These are phyloP conservation scores for Choloepus hoffmanni DNA, from an alignment of 2,113 vertebrate species.

Conservation along the genomic window DNA sequence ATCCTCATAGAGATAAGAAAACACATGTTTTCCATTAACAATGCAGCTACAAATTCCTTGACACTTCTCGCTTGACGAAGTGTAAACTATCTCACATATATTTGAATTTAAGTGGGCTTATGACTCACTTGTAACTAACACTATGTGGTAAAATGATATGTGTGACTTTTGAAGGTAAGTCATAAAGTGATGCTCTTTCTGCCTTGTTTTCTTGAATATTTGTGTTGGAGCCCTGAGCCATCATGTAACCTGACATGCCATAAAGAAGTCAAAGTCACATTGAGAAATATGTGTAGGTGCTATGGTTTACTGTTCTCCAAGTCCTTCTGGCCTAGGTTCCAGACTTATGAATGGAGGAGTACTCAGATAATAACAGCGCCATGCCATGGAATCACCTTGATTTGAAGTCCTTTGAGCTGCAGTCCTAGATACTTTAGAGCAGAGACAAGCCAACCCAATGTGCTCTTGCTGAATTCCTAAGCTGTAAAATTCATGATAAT, in stretches of 20 bases:
- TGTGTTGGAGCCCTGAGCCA: no score
- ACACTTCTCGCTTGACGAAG: no score
- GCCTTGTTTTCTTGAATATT: no score
- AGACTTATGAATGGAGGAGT: not conserved
- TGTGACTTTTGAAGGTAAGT: no score
- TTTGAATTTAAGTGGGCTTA: no score
- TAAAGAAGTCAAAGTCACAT: not conserved
- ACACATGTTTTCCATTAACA: no score
- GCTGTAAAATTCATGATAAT: not conserved
- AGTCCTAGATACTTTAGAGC: not conserved
- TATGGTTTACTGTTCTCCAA: not conserved
- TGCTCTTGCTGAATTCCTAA: not conserved
- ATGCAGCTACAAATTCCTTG: no score
- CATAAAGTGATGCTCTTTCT: no score
- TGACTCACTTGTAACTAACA: no score
- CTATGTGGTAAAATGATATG: no score
- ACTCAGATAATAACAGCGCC: not conserved
- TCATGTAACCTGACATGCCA: not conserved
- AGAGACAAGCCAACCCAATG: not conserved
- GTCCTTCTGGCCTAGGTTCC: not conserved
- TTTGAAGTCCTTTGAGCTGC: not conserved
- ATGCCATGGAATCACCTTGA: not conserved
- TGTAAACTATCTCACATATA: no score
- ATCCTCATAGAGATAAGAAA: no score
- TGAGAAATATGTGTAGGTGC: not conserved